Conservation (phyloP, 2,888 invertebrate genomes). For the Lucinisca nassula region DNA sequence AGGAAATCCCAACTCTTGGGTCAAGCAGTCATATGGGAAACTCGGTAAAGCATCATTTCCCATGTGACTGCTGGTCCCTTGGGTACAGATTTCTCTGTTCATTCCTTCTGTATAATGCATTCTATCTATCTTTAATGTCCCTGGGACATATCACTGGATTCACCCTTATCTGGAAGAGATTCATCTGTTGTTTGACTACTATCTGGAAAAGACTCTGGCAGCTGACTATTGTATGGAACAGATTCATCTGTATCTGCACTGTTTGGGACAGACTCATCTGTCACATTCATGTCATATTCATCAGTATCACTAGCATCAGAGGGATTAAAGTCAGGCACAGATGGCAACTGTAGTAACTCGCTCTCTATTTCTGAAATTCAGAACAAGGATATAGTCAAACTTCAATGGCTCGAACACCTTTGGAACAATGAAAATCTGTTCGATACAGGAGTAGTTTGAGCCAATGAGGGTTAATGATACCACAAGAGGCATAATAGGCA, state of each 20-base stretch:
- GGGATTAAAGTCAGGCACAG: not conserved
- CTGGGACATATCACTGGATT: not conserved
- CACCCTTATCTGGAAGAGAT: not conserved
- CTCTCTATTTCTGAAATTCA: not conserved
- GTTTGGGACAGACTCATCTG: not conserved
- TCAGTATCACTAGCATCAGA: not conserved
- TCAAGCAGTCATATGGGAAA: too few relatives aligned
- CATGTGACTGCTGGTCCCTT: too few relatives aligned
- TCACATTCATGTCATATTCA: not conserved
- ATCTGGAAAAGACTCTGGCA: not conserved
- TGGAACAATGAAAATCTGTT: too few relatives aligned
- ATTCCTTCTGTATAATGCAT: too few relatives aligned
- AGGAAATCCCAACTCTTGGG: too few relatives aligned
- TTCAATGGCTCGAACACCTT: too few relatives aligned
- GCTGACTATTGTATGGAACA: not conserved
- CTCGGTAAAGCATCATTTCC: too few relatives aligned
- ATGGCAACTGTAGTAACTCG: not conserved
- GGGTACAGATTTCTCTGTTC: too few relatives aligned
- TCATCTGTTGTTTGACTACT: not conserved
- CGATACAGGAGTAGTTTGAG: too few relatives aligned
- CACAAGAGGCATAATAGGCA: too few relatives aligned
- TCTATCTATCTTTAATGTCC: not conserved
- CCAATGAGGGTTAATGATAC: too few relatives aligned
- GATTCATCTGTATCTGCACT: not conserved
- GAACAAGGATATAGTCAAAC: too few relatives aligned